Conservation (phyloP, 2,113 vertebrate genomes). For the Istiophorus platypterus region DNA sequence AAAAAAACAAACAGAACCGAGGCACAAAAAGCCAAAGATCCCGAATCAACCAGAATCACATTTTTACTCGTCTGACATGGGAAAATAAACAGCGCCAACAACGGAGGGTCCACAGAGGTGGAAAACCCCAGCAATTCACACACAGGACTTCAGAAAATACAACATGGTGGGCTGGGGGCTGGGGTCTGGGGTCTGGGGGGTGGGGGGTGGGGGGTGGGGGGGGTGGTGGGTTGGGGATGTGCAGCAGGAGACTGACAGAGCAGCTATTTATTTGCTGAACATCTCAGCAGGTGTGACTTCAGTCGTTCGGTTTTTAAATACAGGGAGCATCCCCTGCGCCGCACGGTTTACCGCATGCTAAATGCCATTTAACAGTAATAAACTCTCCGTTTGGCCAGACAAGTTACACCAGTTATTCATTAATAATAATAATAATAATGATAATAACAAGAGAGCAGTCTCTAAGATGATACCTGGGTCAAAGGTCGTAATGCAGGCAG, state of each 20-base stretch:
- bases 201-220: too few relatives aligned
- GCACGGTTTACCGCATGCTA: constrained; percentile 16
- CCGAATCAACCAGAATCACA: background rate
- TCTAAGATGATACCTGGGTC: background rate
- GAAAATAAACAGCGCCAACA: background rate
- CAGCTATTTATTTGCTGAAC: constrained; percentile 39
- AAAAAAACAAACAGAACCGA: too few relatives aligned
- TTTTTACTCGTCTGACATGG: background rate
- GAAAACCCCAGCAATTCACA: background rate
- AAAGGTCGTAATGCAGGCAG: constrained; percentile 8
- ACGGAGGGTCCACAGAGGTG: background rate
- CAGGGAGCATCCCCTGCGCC: too few relatives aligned
- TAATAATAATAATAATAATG: too few relatives aligned
- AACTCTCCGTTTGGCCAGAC: background rate
- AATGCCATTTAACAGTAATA: constrained; percentile 18
- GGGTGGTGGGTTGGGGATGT: background rate
- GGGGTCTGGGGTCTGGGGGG: too few relatives aligned
- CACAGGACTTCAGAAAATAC: constrained; percentile 14
- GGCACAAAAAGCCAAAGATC: background rate
- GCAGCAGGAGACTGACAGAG: constrained; percentile 2
- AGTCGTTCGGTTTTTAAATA: too few relatives aligned
- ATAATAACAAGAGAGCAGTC: too few relatives aligned
- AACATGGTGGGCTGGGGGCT: too few relatives aligned
- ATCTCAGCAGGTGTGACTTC: background rate
- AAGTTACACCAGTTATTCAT: constrained; percentile 13